These are phyloP conservation scores for Sebastes melanostomus DNA, from an alignment of 2,797 vertebrate species.

Conservation along the genomic window DNA sequence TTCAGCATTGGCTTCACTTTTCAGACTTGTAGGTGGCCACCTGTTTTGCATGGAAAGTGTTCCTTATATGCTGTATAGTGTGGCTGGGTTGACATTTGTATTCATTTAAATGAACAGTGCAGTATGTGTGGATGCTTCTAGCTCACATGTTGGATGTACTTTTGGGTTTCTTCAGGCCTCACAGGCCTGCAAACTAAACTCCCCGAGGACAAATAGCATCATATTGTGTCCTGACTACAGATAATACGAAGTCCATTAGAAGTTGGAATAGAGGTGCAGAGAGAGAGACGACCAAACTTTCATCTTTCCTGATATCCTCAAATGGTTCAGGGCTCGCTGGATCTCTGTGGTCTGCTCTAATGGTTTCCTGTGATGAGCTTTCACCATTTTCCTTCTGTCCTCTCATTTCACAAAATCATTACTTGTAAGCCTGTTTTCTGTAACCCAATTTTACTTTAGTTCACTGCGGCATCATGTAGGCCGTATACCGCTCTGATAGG, in stretches of 20 bases:
- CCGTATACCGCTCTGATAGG: neutral
- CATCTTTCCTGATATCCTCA: slow-evolving; percentile 17
- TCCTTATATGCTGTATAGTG: too few relatives aligned
- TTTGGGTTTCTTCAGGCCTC: neutral
- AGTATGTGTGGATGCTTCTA: neutral
- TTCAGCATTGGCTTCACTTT: too few relatives aligned
- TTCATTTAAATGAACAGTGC: too few relatives aligned
- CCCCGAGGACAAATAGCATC: neutral
- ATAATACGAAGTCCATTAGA: neutral
- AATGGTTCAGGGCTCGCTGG: neutral
- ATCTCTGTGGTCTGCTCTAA: slow-evolving; percentile 10
- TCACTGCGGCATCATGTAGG: neutral
- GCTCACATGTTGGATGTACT: neutral
- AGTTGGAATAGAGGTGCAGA: neutral
- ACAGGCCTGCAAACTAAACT: neutral
- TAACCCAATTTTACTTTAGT: neutral
- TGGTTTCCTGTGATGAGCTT: slow-evolving; percentile 18
- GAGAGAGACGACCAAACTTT: slow-evolving; percentile 2
- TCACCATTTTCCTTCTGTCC: neutral
- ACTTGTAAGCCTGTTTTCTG: neutral
- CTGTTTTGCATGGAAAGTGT: too few relatives aligned
- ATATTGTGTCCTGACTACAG: neutral
- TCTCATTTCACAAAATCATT: neutral
- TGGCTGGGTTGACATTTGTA: too few relatives aligned
- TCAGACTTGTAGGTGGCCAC: too few relatives aligned